Base-by-base conservation (phyloP, 1,140 invertebrate genomes). In the Dendroctonus valens region DNA sequence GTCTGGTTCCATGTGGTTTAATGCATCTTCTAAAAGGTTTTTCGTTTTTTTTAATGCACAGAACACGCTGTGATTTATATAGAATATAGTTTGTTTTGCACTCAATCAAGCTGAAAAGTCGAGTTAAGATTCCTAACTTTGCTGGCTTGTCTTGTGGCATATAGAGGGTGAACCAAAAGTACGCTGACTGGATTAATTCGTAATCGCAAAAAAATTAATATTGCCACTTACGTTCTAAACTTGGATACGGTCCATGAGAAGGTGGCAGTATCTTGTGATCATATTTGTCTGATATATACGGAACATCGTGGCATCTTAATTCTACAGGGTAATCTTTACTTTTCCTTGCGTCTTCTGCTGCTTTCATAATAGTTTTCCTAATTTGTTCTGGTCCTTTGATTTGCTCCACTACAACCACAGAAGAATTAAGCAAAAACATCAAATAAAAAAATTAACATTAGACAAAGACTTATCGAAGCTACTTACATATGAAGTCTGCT, bases 401-500 rank as follows among this genome's bases (percentile, higher is more conserved):
- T 82, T 91, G 87, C 77, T 92, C 89, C 82, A 91, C 90, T 91
- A 77, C 46, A 81, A 81, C 14, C 11, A 48, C 5, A 48, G 11
- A 48, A 48, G 11, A n/a, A 39, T 49, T 38, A 59, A 41, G 15
- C 39, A 51, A 7, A 9, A 52, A 7, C 6, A 0, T 6, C 5
- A 7, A 15, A 40, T 6, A 5, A 57, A 40, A 40, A 40, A n/a
- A 41, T 41, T 7, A 41, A 9, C 38, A 8, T 48, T 48, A n/a
- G 46, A 11, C 14, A 11, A 0, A 26, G 48, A 44, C 14, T 53
- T 26, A 26, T 26, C 26, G 26, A 26, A 67, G 37, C 3, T 62
- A 85, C 89, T 89, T 83, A 93, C 91, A 81, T 72, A 93, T 91
- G 77, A 93, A 93, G 78, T 94, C 91, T 1, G 91, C 92, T 15